These are phyloP conservation scores for Carduelis carduelis DNA, from an alignment of 2,797 vertebrate genomes.

Conservation along the genomic window DNA sequence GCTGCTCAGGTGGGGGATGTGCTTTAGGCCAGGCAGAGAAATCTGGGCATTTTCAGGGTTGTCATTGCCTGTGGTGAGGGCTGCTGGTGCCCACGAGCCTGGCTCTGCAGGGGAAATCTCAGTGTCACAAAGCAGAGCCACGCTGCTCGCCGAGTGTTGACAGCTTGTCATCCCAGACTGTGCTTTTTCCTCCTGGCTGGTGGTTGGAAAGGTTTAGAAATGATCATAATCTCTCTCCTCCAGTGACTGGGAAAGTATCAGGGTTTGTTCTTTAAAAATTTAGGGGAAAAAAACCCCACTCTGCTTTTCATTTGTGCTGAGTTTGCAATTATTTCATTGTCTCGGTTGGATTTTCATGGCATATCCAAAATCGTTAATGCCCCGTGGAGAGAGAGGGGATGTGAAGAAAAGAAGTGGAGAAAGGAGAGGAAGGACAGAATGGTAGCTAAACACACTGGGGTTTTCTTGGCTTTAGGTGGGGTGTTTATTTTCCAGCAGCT, in stretches of 20 bases:
- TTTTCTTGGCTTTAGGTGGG: neutral
- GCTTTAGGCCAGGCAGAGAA: neutral
- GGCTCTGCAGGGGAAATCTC: neutral
- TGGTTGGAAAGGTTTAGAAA: neutral
- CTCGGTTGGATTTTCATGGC: accelerated
- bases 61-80: neutral
- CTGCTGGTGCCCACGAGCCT: neutral
- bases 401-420: neutral
- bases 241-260: accelerated
- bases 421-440: neutral
- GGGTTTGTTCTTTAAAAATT: neutral
- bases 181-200: neutral
- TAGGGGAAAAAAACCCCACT: accelerated
- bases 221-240: neutral
- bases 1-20: neutral
- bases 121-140: neutral
- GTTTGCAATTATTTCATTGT: neutral
- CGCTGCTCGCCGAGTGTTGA: accelerated
- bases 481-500: neutral
- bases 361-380: neutral
- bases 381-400: neutral
- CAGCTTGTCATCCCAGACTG: neutral
- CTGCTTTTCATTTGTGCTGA: neutral
- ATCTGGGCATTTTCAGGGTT: neutral
- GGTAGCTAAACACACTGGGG: neutral